These are phyloP conservation scores for Pseudobourletiella spinata DNA, from an alignment of 1,140 invertebrate genomes.

Conservation along the genomic window DNA sequence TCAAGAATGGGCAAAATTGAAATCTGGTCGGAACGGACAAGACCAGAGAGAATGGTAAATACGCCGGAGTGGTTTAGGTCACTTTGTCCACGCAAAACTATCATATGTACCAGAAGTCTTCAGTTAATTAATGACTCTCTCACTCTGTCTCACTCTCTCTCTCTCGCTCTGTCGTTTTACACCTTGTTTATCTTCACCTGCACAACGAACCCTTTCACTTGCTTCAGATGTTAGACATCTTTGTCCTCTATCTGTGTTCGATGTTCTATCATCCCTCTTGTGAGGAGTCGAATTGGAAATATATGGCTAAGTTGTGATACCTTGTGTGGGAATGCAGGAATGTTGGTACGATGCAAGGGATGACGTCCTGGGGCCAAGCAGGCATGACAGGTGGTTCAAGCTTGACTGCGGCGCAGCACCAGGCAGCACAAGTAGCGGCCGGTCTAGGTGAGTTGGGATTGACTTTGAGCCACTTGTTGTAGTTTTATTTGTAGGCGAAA, in stretches of 20 bases:
- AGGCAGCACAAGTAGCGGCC: slow-evolving; percentile 17
- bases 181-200: slow-evolving; percentile 2
- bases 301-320: no score
- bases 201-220: neutral
- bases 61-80: slow-evolving; percentile 16
- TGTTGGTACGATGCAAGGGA: slow-evolving; percentile 34
- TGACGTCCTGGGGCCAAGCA: slow-evolving; percentile 35
- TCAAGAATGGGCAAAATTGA: slow-evolving; percentile 20
- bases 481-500: no score
- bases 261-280: no score
- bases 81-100: slow-evolving; percentile 22
- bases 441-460: slow-evolving; percentile 28
- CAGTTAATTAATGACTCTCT: neutral
- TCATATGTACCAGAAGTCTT: no score
- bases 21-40: slow-evolving; percentile 30
- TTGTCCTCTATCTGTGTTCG: slow-evolving; percentile 12
- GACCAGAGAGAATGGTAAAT: slow-evolving; percentile 34
- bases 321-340: no score
- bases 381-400: slow-evolving; percentile 22
- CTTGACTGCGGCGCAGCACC: neutral
- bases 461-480: no score
- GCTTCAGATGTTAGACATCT: neutral
- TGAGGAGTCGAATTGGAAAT: no score
- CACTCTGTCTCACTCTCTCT: slow-evolving; percentile 6
- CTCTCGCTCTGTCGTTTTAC: slow-evolving; percentile 5